These are phyloP conservation scores for Pterocles gutturalis DNA, from an alignment of 2,113 vertebrate genomes.

Conservation along the genomic window DNA sequence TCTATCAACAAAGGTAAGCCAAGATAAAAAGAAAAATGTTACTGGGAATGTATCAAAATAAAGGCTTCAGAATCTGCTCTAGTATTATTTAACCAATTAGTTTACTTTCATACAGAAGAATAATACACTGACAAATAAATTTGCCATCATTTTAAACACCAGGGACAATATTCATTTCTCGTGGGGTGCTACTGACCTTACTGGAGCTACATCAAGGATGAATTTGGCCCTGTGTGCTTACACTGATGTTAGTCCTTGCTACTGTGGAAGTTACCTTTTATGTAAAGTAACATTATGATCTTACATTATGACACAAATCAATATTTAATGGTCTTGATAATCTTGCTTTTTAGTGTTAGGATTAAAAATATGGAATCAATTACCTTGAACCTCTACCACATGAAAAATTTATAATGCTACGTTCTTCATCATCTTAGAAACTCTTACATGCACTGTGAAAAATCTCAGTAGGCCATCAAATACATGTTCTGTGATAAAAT, in stretches of 20 bases:
- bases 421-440: conserved; percentile 90
- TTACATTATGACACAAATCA: conserved; percentile 82
- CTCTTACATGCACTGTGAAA: conserved; percentile 88
- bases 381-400: conserved; percentile 83
- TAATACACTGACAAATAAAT: conserved; percentile 32
- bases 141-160: conserved; percentile 29
- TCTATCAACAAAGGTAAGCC: neutral
- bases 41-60: neutral
- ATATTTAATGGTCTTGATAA: conserved; percentile 86
- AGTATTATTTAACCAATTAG: conserved; percentile 5
- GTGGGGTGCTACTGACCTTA: neutral
- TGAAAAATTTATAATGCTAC: conserved; percentile 91
- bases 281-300: conserved; percentile 76
- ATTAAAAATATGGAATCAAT: conserved; percentile 88
- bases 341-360: conserved; percentile 85
- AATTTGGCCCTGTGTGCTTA: neutral
- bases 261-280: conserved; percentile 69
- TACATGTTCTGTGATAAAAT: conserved; percentile 98
- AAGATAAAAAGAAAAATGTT: neutral
- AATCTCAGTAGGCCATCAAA: conserved; percentile 92
- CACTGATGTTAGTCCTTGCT: neutral
- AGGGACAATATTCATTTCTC: neutral
- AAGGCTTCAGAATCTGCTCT: neutral
- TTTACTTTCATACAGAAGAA: neutral
- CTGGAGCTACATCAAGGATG: neutral